Conservation (phyloP, 2,797 vertebrate genomes). For the Chaunax sp. region DNA sequence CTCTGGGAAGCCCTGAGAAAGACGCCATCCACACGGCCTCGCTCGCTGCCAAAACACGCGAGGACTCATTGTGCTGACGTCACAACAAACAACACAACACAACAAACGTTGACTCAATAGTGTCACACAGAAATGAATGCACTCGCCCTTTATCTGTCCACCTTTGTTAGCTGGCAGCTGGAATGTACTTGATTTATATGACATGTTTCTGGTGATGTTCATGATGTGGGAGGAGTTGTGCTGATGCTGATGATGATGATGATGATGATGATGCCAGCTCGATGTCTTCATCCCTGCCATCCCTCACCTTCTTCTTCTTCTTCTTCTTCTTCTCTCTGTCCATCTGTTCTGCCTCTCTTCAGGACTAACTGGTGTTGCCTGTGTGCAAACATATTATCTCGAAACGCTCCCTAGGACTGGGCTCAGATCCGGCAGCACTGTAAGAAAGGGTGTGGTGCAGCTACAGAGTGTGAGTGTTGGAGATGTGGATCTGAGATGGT, state of each 20-base stretch:
- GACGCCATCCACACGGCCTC: constrained; percentile 19
- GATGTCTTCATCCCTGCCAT: constrained; percentile 32
- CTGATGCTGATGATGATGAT: constrained; percentile 4
- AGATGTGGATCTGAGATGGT: background rate
- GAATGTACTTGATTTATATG: constrained; percentile 40
- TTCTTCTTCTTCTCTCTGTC: constrained; percentile 36
- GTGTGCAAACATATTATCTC: constrained; percentile 88
- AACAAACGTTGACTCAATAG: constrained; percentile 16
- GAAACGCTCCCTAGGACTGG: constrained; percentile 87
- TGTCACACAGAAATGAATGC: constrained; percentile 33
- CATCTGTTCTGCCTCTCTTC: constrained; percentile 74
- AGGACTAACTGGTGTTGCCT: constrained; percentile 93
- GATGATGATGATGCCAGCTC: constrained; percentile 18
- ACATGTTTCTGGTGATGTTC: constrained; percentile 1
- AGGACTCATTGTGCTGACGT: constrained; percentile 55
- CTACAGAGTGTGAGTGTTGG: constrained; percentile 29
- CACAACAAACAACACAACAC: constrained; percentile 20
- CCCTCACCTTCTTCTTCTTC: constrained; percentile 15
- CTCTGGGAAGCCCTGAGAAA: constrained; percentile 31
- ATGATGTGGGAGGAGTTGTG: constrained; percentile 2
- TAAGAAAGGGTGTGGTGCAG: constrained; percentile 75
- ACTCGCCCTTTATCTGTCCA: constrained; percentile 54
- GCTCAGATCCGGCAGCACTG: constrained; percentile 71
- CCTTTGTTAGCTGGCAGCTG: constrained; percentile 34
- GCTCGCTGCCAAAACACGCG: background rate